Evolutionary conservation across 2,797 vertebrate genomes (phyloP), one percentile per base, ranked within the genome.

Genomic region (Vespertilio murinus): DNA sequence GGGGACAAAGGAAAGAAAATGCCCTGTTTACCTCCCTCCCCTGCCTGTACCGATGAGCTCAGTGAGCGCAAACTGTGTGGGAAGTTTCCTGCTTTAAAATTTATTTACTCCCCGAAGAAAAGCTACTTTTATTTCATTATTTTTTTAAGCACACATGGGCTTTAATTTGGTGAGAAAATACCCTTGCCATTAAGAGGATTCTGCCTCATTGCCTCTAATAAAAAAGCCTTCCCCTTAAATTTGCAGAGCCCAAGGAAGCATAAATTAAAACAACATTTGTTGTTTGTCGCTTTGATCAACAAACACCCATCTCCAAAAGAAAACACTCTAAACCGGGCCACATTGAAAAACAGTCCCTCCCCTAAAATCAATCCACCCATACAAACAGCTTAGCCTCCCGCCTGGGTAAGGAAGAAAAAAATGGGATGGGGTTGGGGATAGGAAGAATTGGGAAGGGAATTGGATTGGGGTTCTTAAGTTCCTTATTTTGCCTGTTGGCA

Each of bases 151-250:
- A 95, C 94, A 83, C 25, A 61, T 77, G 35, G 49, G 92, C 97
- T 97, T 97, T 97, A 96, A 98, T 97, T 97, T 97, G 96, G 96
- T 97, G 95, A 97, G 96, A 97, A 97, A 97, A 97, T 97, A 96
- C 95, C 96, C 96, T 97, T 95, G 95, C 93, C 82, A 91, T 96
- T 97, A 97, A 97, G 96, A 95, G 85, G 96, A 97, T 97, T 98
- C 97, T 98, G 97, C 97, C 94, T 97, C 97, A 97, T 98, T 98
- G 97, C 97, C 96, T 98, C 95, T 83, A 81, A 52, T 96, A 97
- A 97, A 97, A 95, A 96, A 94, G 56, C 89, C 90, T 61, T 94
- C 73, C 42, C 90, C 90, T 89, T 82, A 96, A 96, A 95, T 96
- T 16, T 45, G 80, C 97, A 97, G 97, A 90, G 94, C 94, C 95